Conservation (phyloP, 2,113 vertebrate genomes). For the Leptobrachium ailaonicum region DNA sequence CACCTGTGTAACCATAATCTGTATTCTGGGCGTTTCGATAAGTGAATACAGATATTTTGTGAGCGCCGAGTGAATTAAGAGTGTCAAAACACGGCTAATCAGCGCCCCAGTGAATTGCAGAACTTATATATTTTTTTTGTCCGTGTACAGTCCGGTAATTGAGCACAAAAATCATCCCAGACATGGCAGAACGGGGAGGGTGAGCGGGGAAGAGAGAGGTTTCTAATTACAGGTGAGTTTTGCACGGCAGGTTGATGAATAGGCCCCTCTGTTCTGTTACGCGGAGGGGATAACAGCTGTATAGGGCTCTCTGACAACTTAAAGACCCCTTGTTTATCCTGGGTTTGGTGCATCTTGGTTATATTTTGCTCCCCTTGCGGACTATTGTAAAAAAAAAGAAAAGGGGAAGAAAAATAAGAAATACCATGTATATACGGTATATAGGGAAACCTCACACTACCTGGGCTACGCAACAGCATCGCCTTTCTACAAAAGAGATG, state of each 20-base stretch:
- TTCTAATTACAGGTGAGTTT: conserved; percentile 37
- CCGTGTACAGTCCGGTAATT: conserved; percentile 19
- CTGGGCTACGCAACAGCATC: no score
- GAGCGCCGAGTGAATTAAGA: not conserved
- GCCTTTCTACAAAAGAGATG: no score
- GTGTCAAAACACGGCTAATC: conserved; percentile 14
- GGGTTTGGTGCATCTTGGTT: conserved; percentile 24
- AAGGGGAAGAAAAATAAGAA: no score
- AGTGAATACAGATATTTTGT: conserved; percentile 3
- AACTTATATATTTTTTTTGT: not conserved
- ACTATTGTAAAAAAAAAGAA: no score
- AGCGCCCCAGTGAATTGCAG: not conserved
- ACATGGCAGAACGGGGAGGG: not conserved
- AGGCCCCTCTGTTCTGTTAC: conserved; percentile 36
- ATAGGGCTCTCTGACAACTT: conserved; percentile 2
- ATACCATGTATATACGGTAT: no score
- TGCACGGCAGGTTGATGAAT: conserved; percentile 33
- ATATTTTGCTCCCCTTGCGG: conserved; percentile 11
- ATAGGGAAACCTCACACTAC: no score
- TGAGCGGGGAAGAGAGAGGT: not conserved
- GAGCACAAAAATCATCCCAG: conserved; percentile 8
- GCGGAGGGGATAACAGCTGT: conserved; percentile 17
- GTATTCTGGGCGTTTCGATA: not conserved
- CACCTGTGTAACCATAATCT: conserved; percentile 34
- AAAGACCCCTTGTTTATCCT: conserved; percentile 24